These are phyloP conservation scores for Mesopsocus fuscifrons DNA, from an alignment of 2,888 invertebrate genomes.

Conservation along the genomic window DNA sequence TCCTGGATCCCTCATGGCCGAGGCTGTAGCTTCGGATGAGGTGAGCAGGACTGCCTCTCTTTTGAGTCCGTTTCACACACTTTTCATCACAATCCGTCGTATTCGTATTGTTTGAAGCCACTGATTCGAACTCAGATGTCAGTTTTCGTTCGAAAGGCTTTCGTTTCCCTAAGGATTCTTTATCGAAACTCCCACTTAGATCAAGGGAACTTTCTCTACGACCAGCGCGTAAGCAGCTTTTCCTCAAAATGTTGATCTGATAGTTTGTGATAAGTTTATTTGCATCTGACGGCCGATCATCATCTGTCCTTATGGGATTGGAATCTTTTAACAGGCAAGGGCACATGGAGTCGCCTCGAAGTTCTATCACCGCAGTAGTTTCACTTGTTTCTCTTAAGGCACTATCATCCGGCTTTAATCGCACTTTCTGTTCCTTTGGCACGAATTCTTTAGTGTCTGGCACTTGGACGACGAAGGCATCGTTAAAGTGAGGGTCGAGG, in stretches of 20 bases:
- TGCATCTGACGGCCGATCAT: background rate
- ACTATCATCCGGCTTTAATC: background rate
- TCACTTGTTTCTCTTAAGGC: background rate
- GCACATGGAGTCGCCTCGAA: background rate
- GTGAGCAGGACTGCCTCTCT: background rate
- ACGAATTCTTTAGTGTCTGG: background rate
- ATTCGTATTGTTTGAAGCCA: slow-evolving; percentile 6
- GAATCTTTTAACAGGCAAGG: background rate
- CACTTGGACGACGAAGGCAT: background rate
- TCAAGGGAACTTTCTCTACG: slow-evolving; percentile 3
- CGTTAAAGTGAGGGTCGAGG: background rate
- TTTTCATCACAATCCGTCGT: slow-evolving; percentile 7
- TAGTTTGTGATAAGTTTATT: background rate
- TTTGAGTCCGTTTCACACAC: background rate
- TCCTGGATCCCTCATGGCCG: slow-evolving; percentile 4
- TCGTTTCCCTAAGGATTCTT: slow-evolving; percentile 3
- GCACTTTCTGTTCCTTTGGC: background rate
- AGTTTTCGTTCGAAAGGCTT: slow-evolving; percentile 5
- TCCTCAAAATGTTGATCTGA: slow-evolving; percentile 3
- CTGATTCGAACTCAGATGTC: slow-evolving; percentile 8
- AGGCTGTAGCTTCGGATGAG: slow-evolving; percentile 5
- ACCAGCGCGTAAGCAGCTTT: background rate
- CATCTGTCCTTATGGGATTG: background rate
- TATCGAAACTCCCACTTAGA: slow-evolving; percentile 3
- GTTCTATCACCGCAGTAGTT: background rate